A percentile compares a stretch with the other conserved stretches of the same genome.
phyloP scores from a whole-genome alignment of 2,113 vertebrate species.

The Phrynocephalus versicolor region DNA sequence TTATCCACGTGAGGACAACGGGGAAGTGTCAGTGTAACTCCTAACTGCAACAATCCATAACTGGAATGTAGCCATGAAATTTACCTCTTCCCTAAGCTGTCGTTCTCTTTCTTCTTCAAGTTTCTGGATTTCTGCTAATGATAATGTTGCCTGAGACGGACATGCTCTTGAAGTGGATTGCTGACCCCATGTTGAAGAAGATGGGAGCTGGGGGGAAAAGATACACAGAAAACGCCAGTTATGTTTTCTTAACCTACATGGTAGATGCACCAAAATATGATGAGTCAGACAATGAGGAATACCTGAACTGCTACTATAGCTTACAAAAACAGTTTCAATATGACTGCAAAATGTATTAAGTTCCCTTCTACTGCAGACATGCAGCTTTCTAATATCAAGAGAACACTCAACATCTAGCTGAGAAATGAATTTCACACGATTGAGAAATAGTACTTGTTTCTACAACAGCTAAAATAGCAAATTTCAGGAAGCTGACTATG shows the following conservation, averaged over 20 bases:
- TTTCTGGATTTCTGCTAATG: slow-evolving; percentile 96
- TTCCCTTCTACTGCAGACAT: not conserved
- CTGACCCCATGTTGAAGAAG: slow-evolving; percentile 98
- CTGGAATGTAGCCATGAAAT: slow-evolving; percentile 13
- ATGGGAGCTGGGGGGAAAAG: slow-evolving; percentile 86
- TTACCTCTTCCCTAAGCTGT: slow-evolving; percentile 89
- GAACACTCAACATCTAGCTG: not conserved
- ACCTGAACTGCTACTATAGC: not conserved
- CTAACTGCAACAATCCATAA: not conserved
- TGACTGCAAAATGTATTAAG: not conserved
- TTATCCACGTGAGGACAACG: not conserved
- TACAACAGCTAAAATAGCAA: too few species aligned
- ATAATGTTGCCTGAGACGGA: slow-evolving; percentile 87
- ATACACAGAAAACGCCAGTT: not conserved
- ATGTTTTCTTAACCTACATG: not conserved
- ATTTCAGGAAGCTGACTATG: too few species aligned
- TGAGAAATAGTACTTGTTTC: not conserved
- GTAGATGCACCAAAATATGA: not conserved
- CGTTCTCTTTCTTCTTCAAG: slow-evolving; percentile 94
- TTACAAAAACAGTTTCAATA: not conserved
- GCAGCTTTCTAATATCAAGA: not conserved
- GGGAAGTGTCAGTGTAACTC: not conserved
- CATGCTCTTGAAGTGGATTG: slow-evolving; percentile 82
- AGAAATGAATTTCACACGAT: not conserved
- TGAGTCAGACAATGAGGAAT: not conserved